Evolutionary conservation across 2,888 invertebrate species (phyloP).

Genomic region (Uloborus plumipes): DNA sequence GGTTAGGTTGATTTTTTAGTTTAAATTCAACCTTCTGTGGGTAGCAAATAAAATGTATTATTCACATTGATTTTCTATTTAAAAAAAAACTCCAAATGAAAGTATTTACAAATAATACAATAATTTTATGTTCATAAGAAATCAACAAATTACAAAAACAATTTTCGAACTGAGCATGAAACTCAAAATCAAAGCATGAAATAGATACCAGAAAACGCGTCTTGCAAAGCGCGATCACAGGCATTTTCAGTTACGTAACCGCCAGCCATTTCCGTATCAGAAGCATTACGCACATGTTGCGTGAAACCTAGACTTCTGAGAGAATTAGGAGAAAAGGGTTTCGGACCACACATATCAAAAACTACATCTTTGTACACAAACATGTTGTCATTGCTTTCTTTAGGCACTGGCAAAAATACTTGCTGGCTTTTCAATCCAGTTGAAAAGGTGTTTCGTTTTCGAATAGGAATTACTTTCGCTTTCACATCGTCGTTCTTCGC

Average conservation of each 20-base stretch:
- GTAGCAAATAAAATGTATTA: too few relatives aligned
- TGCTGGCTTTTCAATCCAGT: slow-evolving; percentile 83
- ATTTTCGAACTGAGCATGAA: background rate
- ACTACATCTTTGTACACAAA: slow-evolving; percentile 79
- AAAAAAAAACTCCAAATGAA: too few relatives aligned
- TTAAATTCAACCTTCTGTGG: too few relatives aligned
- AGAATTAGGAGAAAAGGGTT: slow-evolving; percentile 78
- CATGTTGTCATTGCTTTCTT: slow-evolving; percentile 82
- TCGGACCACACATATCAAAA: slow-evolving; percentile 81
- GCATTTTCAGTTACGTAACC: slow-evolving; percentile 87
- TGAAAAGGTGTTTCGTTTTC: slow-evolving; percentile 77
- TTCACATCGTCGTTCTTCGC: slow-evolving; percentile 13
- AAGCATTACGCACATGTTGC: slow-evolving; percentile 82
- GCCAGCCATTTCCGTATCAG: slow-evolving; percentile 83
- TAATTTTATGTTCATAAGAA: too few relatives aligned
- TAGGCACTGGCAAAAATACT: slow-evolving; percentile 79
- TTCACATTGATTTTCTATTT: too few relatives aligned
- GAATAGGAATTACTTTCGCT: slow-evolving; percentile 5
- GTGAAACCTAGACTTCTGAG: slow-evolving; percentile 80
- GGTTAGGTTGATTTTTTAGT: too few relatives aligned
- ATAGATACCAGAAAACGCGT: slow-evolving; percentile 80
- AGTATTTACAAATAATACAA: too few relatives aligned
- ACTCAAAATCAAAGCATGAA: slow-evolving; percentile 24
- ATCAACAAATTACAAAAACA: background rate
- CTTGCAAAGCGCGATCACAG: slow-evolving; percentile 88